These are phyloP conservation scores for Pristionchus fissidentatus DNA, from an alignment of 2,888 invertebrate genomes.

Conservation along the genomic window DNA sequence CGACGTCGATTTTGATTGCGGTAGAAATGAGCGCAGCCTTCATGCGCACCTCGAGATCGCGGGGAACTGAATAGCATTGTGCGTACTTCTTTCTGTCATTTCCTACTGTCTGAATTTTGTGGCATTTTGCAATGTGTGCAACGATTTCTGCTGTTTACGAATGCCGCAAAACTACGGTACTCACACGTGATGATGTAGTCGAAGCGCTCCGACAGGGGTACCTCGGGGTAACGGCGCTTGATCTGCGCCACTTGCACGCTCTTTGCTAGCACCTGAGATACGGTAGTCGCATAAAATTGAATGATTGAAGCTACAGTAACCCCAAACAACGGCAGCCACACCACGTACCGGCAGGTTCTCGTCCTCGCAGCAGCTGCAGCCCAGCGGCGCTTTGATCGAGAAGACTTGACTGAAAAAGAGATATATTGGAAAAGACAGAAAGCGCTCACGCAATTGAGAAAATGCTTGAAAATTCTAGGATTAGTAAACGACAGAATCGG, in stretches of 20 bases:
- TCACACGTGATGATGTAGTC: constrained; percentile 29
- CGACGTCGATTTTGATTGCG: constrained; percentile 14
- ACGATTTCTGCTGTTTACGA: too few relatives aligned
- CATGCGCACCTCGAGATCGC: not conserved
- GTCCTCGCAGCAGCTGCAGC: not conserved
- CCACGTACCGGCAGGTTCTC: not conserved
- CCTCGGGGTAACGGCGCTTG: not conserved
- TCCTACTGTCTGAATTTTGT: not conserved
- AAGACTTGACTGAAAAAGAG: not conserved
- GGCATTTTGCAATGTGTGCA: not conserved
- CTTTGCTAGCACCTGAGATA: not conserved
- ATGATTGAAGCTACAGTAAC: too few relatives aligned
- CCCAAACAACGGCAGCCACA: not conserved
- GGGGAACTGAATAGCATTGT: constrained; percentile 3
- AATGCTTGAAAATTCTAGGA: not conserved
- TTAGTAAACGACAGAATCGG: not conserved
- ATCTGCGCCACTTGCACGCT: not conserved
- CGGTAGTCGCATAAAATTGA: too few relatives aligned
- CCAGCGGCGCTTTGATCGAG: not conserved
- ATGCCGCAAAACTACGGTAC: too few relatives aligned
- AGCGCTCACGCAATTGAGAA: not conserved
- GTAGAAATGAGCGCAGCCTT: constrained; percentile 11
- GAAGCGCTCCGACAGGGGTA: not conserved
- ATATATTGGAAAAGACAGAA: not conserved
- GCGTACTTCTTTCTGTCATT: too few relatives aligned